phyloP scores from a whole-genome alignment of 2,888 invertebrate genomes.

The Oegoconia quadripuncta region DNA sequence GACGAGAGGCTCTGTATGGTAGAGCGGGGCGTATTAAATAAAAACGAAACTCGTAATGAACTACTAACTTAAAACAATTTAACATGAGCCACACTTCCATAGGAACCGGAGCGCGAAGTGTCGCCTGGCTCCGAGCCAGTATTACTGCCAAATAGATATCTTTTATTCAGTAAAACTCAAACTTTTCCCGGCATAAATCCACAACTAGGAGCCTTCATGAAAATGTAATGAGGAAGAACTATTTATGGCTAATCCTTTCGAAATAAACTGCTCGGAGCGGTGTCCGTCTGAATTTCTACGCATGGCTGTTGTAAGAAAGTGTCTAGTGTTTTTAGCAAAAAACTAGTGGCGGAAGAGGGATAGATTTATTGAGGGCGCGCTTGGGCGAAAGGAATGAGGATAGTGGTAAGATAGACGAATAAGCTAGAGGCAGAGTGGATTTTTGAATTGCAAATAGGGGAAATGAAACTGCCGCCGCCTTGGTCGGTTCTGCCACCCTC shows the following conservation, averaged over 20 bases:
- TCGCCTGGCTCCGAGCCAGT: conserved; percentile 60
- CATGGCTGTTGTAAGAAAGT: conserved; percentile 52
- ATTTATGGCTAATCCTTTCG: conserved; percentile 77
- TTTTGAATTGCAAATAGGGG: conserved; percentile 77
- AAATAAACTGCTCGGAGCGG: conserved; percentile 64
- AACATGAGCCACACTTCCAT: conserved; percentile 11
- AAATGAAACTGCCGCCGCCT: conserved; percentile 65
- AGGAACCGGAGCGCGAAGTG: conserved; percentile 42
- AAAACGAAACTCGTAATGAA: no score
- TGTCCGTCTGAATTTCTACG: conserved; percentile 54
- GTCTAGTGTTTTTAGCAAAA: conserved; percentile 53
- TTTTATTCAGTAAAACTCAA: conserved; percentile 76
- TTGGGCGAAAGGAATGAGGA: conserved; percentile 39
- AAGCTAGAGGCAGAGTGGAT: conserved; percentile 55
- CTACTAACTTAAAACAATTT: conserved; percentile 16
- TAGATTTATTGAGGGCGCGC: conserved; percentile 24
- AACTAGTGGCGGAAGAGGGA: conserved; percentile 41
- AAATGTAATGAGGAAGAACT: conserved; percentile 74
- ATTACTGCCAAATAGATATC: conserved; percentile 68
- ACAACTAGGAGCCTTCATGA: conserved; percentile 69
- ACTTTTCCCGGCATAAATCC: conserved; percentile 74
- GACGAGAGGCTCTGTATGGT: no score
- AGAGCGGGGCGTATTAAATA: no score
- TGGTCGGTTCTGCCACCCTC: conserved; percentile 48
- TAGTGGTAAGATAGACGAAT: conserved; percentile 34